phyloP scores from a whole-genome alignment of 2,113 vertebrate genomes.

The Dicentrarchus labrax region DNA sequence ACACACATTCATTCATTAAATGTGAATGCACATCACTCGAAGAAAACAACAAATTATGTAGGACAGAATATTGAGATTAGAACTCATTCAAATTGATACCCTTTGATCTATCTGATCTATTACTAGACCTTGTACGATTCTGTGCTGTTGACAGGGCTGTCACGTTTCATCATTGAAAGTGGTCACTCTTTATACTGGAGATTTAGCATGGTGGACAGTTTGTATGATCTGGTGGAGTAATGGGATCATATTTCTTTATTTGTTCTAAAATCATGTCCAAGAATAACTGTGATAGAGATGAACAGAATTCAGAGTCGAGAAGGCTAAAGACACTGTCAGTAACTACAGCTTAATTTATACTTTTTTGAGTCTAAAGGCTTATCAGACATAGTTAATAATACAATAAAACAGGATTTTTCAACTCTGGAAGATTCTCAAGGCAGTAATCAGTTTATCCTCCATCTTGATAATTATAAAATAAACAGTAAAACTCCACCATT shows the following conservation, averaged over 20 bases:
- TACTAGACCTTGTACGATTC: background rate
- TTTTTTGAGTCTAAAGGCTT: background rate
- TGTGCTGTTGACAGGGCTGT: background rate
- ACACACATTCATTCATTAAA: slow-evolving; percentile 7
- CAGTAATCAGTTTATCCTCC: background rate
- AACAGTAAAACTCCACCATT: background rate
- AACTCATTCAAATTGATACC: background rate
- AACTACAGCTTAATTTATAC: background rate
- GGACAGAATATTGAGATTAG: background rate
- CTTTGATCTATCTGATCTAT: background rate
- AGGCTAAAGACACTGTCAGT: background rate
- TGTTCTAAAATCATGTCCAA: background rate
- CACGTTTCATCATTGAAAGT: background rate
- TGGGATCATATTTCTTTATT: background rate
- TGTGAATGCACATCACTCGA: background rate
- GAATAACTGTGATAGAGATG: background rate
- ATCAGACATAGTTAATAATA: background rate
- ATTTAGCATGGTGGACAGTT: background rate
- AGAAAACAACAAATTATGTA: background rate
- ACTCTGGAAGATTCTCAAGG: background rate
- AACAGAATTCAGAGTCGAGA: background rate
- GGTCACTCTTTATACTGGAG: background rate
- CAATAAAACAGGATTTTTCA: background rate
- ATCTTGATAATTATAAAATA: background rate
- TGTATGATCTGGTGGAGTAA: background rate